These are phyloP conservation scores for Anagyrus pseudococci DNA, from an alignment of 2,888 invertebrate genomes.

Conservation along the genomic window DNA sequence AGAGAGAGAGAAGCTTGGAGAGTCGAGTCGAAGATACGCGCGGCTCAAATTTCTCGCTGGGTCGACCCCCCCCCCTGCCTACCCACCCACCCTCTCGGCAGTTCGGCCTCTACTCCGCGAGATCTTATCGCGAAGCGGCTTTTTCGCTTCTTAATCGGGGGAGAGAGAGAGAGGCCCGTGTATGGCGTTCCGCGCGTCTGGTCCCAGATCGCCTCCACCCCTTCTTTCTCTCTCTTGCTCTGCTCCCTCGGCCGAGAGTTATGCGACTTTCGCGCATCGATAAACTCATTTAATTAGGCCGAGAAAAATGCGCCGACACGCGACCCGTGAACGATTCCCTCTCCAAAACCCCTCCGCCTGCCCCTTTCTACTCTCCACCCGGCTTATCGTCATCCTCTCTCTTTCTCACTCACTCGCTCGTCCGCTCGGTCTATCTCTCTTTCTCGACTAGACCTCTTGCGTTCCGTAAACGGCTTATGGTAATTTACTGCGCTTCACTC, in stretches of 20 bases:
- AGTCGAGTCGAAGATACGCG: constrained; percentile 10
- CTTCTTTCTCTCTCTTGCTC: neutral
- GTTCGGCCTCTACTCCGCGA: no score
- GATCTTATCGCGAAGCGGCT: constrained; percentile 26
- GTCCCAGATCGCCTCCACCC: neutral
- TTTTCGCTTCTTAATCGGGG: constrained; percentile 35
- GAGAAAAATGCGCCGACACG: constrained; percentile 5
- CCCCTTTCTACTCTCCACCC: neutral
- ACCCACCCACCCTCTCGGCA: neutral
- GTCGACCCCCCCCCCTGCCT: neutral
- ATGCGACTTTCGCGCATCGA: constrained; percentile 30
- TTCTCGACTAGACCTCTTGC: neutral
- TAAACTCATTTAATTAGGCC: constrained; percentile 30
- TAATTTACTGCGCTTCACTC: neutral
- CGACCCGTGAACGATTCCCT: neutral
- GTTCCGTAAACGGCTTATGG: no score
- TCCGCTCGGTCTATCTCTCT: neutral
- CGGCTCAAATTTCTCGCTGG: constrained; percentile 30
- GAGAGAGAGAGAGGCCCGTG: neutral
- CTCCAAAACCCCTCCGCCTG: neutral
- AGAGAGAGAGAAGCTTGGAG: constrained; percentile 2
- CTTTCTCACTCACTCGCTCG: no score
- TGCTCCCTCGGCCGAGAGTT: constrained; percentile 20
- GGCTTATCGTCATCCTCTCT: neutral
- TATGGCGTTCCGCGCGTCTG: neutral